Percentiles rank a stretch among this genome's conserved stretches.
phyloP scores from a whole-genome alignment of 2,797 vertebrate genomes.

The Sebastes hubbsi region DNA sequence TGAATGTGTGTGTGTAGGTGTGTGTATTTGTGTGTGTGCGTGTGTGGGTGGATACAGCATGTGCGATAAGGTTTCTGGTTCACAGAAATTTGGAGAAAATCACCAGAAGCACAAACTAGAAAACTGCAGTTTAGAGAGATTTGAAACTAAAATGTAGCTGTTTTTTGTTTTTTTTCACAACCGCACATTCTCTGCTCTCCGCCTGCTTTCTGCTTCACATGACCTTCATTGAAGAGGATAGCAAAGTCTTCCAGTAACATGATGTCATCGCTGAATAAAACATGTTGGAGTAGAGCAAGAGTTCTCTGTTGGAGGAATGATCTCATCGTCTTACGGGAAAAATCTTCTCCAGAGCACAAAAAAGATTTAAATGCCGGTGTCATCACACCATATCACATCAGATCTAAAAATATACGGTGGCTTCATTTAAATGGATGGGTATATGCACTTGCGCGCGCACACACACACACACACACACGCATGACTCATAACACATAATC shows the following conservation, averaged over 20 bases:
- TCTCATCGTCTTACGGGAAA: conserved; percentile 65
- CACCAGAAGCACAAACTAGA: conserved; percentile 65
- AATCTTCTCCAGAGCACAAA: conserved; percentile 15
- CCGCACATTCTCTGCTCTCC: not conserved
- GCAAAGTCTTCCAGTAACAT: conserved; percentile 66
- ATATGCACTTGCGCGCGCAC: not conserved
- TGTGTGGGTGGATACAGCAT: conserved; percentile 60
- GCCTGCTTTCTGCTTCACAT: conserved; percentile 31
- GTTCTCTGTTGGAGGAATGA: conserved; percentile 57
- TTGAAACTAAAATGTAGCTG: not conserved
- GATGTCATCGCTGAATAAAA: conserved; percentile 79
- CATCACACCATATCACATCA: conserved; percentile 51
- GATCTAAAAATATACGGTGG: conserved; percentile 35
- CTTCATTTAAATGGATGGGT: conserved; percentile 24
- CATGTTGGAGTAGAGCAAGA: conserved; percentile 50
- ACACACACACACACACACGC: not conserved
- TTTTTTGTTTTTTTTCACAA: conserved; percentile 5
- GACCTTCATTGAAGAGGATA: conserved; percentile 52
- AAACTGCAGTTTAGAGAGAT: conserved; percentile 39
- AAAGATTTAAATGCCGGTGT: conserved; percentile 33
- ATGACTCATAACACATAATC: conserved; percentile 42
- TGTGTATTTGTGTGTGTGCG: conserved; percentile 31
- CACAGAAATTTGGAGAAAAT: conserved; percentile 69
- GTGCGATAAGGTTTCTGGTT: conserved; percentile 71
- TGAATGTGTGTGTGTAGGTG: conserved; percentile 31